Percentiles rank a stretch among this genome's conserved stretches.
Conservation (phyloP, 2,888 invertebrate genomes). For the Podabrus alpinus region DNA sequence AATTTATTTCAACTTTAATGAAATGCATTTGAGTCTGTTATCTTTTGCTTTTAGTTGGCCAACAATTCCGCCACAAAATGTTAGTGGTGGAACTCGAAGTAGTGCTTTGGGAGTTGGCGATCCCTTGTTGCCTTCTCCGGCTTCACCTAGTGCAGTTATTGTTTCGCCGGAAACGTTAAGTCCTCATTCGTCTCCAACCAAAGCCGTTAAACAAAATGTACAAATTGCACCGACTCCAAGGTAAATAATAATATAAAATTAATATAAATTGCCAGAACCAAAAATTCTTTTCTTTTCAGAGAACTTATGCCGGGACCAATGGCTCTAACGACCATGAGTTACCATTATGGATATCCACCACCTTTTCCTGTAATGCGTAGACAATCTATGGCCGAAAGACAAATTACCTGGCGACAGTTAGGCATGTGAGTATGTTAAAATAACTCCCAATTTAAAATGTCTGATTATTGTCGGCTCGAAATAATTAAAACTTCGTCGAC, state of each 20-base stretch:
- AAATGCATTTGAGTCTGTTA: neutral
- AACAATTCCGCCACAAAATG: conserved; percentile 66
- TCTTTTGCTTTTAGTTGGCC: conserved; percentile 56
- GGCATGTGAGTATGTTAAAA: conserved; percentile 66
- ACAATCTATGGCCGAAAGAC: conserved; percentile 60
- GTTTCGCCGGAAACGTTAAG: conserved; percentile 77
- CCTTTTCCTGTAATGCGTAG: conserved; percentile 64
- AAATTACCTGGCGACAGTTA: conserved; percentile 66
- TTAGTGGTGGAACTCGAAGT: conserved; percentile 67
- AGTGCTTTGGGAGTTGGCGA: conserved; percentile 58
- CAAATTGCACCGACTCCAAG: conserved; percentile 62
- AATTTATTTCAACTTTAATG: neutral
- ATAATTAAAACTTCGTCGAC: neutral
- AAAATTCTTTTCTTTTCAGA: conserved; percentile 33
- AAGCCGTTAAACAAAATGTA: conserved; percentile 50
- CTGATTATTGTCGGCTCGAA: neutral
- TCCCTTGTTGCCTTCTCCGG: conserved; percentile 74
- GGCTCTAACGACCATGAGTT: conserved; percentile 62
- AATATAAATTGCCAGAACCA: neutral
- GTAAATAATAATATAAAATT: conserved; percentile 43
- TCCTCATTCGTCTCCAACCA: conserved; percentile 69
- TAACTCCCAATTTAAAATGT: neutral
- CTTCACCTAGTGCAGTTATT: conserved; percentile 73
- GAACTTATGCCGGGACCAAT: conserved; percentile 57
- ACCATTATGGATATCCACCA: conserved; percentile 58